These are phyloP conservation scores for Synanthedon tipuliformis DNA, from an alignment of 2,888 invertebrate genomes.

Conservation along the genomic window DNA sequence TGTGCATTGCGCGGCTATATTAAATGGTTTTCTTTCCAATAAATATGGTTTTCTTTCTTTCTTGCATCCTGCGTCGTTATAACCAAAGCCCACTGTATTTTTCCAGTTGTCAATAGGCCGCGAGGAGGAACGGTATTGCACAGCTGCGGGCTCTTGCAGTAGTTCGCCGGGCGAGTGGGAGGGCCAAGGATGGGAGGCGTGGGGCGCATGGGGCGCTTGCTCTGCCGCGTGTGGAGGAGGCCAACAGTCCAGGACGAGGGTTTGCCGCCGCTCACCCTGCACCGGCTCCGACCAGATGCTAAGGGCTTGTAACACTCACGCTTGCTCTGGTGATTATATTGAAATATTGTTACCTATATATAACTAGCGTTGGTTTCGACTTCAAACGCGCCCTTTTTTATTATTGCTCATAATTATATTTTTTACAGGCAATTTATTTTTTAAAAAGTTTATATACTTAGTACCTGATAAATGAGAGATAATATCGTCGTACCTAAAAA, in stretches of 20 bases:
- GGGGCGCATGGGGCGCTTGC: slow-evolving; percentile 40
- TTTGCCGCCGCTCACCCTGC: slow-evolving; percentile 65
- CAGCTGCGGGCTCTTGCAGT: slow-evolving; percentile 74
- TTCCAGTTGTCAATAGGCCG: slow-evolving; percentile 75
- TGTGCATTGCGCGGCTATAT: no score
- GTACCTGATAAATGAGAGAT: background rate
- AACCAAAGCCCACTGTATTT: background rate
- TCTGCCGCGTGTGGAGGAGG: slow-evolving; percentile 61
- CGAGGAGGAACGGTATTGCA: slow-evolving; percentile 85
- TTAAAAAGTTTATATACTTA: no score
- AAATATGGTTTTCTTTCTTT: no score
- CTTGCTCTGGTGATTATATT: slow-evolving; percentile 69
- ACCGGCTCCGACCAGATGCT: slow-evolving; percentile 72
- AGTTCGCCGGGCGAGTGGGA: slow-evolving; percentile 25
- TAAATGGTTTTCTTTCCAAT: no score
- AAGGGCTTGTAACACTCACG: slow-evolving; percentile 78
- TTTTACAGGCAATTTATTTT: no score
- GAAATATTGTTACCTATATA: no score
- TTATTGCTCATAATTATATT: no score
- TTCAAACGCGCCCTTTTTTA: no score
- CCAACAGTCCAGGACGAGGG: slow-evolving; percentile 73
- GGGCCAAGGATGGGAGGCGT: slow-evolving; percentile 15
- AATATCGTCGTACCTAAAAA: background rate
- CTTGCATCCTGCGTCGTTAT: no score
- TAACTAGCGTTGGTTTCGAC: no score